Percentiles rank a stretch among this genome's conserved stretches.
These are phyloP conservation scores for Arctopsyche grandis DNA, from an alignment of 1,140 invertebrate genomes.

Conservation along the genomic window DNA sequence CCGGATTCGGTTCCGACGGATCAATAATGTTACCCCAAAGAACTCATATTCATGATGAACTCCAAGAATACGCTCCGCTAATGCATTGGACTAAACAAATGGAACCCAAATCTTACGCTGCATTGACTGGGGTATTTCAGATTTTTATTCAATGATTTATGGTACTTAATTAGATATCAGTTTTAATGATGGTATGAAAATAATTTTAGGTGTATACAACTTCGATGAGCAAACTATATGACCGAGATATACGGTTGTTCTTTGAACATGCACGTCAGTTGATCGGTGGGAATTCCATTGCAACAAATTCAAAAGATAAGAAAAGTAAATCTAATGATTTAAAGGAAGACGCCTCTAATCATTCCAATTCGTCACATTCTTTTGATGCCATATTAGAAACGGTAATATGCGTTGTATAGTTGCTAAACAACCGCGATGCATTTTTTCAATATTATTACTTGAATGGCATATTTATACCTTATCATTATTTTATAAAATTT, in stretches of 20 bases:
- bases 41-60: conserved; percentile 81
- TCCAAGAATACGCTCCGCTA: conserved; percentile 85
- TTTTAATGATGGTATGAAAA: not conserved
- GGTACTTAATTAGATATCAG: not conserved
- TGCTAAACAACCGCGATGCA: not conserved
- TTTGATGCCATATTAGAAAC: conserved; percentile 63
- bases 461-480: too few relatives aligned
- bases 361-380: conserved; percentile 55
- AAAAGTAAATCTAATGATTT: conserved; percentile 46
- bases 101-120: conserved; percentile 83
- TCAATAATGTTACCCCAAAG: conserved; percentile 79
- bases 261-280: conserved; percentile 77
- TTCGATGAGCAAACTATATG: conserved; percentile 84
- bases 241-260: conserved; percentile 82
- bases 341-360: conserved; percentile 49
- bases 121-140: conserved; percentile 69
- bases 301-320: conserved; percentile 48
- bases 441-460: not conserved
- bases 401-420: conserved; percentile 48
- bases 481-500: too few relatives aligned
- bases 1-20: conserved; percentile 63
- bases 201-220: conserved; percentile 73
- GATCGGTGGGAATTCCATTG: conserved; percentile 53
- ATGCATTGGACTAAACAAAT: conserved; percentile 91
- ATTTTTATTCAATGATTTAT: not conserved